Conservation (phyloP, 2,113 vertebrate species). For the Pterophyllum scalare region DNA sequence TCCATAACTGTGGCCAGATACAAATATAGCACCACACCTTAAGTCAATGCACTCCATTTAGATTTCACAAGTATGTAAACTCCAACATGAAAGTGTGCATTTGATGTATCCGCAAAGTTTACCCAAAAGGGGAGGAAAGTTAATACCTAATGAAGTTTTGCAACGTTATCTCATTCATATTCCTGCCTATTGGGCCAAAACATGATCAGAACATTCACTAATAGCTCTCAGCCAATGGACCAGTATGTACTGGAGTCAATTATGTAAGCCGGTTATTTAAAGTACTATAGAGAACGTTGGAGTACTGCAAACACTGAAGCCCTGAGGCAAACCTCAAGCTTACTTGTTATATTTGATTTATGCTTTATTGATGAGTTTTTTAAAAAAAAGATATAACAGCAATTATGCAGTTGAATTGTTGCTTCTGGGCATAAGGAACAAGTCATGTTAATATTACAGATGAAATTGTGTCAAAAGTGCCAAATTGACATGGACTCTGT, state of each 20-base stretch:
- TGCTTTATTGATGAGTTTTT: slow-evolving; percentile 42
- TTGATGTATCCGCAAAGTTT: slow-evolving; percentile 75
- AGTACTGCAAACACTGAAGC: slow-evolving; percentile 28
- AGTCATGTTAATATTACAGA: slow-evolving; percentile 48
- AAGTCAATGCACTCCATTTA: slow-evolving; percentile 78
- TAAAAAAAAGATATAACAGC: slow-evolving; percentile 58
- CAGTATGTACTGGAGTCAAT: slow-evolving; percentile 13
- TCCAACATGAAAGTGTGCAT: slow-evolving; percentile 67
- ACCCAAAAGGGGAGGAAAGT: slow-evolving; percentile 73
- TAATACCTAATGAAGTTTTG: slow-evolving; percentile 71
- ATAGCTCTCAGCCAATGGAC: slow-evolving; percentile 35
- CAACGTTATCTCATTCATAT: slow-evolving; percentile 57
- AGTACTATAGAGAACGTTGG: slow-evolving; percentile 20
- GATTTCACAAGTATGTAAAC: slow-evolving; percentile 77
- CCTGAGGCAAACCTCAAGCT: slow-evolving; percentile 37
- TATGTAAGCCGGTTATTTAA: slow-evolving; percentile 32
- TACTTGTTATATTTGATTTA: slow-evolving; percentile 46
- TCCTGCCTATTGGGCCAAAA: slow-evolving; percentile 39
- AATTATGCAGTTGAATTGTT: slow-evolving; percentile 52
- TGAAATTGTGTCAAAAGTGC: slow-evolving; percentile 34
- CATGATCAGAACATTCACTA: slow-evolving; percentile 29
- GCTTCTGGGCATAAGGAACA: slow-evolving; percentile 46
- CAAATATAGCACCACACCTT: slow-evolving; percentile 77
- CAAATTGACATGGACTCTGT: slow-evolving; percentile 35
- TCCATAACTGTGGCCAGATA: slow-evolving; percentile 62